Evolutionary conservation across 2,113 vertebrate species (phyloP).

Genomic region (Xyliphius kryptos): DNA sequence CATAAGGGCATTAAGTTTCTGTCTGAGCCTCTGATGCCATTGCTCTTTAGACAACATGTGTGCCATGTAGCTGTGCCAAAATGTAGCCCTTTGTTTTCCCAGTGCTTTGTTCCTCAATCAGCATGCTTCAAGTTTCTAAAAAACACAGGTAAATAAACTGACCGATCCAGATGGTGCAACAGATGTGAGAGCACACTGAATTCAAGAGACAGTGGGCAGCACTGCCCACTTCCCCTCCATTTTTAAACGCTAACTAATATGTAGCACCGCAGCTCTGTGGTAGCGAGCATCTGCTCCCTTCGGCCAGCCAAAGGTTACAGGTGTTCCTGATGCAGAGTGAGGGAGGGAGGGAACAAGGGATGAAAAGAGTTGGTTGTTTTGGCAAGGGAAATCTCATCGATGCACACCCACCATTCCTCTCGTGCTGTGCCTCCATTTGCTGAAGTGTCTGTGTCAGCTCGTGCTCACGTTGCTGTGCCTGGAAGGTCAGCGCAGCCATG

Average conservation of each 20-base stretch:
- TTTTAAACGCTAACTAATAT: slow-evolving; percentile 86
- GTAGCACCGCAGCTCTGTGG: slow-evolving; percentile 79
- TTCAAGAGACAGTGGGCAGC: slow-evolving; percentile 91
- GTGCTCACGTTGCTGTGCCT: slow-evolving; percentile 76
- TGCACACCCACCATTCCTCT: slow-evolving; percentile 84
- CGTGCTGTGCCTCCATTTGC: slow-evolving; percentile 84
- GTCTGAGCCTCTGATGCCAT: slow-evolving; percentile 98
- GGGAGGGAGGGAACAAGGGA: slow-evolving; percentile 15
- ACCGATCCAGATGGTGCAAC: slow-evolving; percentile 97
- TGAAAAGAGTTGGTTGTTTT: slow-evolving; percentile 27
- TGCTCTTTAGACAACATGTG: slow-evolving; percentile 99
- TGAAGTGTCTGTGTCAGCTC: slow-evolving; percentile 82
- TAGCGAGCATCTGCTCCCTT: slow-evolving; percentile 88
- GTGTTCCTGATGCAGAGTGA: slow-evolving; percentile 80
- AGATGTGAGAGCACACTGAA: slow-evolving; percentile 97
- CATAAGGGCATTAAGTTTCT: slow-evolving; percentile 89
- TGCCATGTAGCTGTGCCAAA: slow-evolving; percentile 90
- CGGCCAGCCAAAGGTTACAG: slow-evolving; percentile 92
- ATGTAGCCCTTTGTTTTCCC: slow-evolving; percentile 81
- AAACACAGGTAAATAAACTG: slow-evolving; percentile 99
- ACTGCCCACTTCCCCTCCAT: slow-evolving; percentile 71
- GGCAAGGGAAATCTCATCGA: slow-evolving; percentile 61
- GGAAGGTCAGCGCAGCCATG: slow-evolving; percentile 72
- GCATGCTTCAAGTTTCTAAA: slow-evolving; percentile 89
- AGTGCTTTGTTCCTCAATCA: slow-evolving; percentile 87